Conservation (phyloP, 1,140 invertebrate species). For the Diorhabda elongata region DNA sequence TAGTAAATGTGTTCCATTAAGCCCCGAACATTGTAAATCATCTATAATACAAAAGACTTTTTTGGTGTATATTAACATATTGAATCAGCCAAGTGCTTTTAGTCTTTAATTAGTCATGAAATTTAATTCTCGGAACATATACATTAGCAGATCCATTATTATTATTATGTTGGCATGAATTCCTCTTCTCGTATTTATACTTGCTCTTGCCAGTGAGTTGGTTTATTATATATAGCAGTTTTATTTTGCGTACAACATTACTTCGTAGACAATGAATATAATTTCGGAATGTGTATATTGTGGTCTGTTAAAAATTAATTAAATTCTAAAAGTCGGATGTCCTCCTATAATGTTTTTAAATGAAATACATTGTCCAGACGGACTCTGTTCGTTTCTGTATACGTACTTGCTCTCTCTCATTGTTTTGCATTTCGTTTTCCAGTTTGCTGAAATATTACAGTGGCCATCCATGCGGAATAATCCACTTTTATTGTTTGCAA, state of each 20-base stretch:
- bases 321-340: slow-evolving; percentile 16
- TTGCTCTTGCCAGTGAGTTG: slow-evolving; percentile 1
- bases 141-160: not conserved
- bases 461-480: slow-evolving; percentile 40
- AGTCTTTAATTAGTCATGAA: no score
- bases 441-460: slow-evolving; percentile 30
- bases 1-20: no score
- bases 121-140: no score
- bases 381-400: slow-evolving; percentile 16
- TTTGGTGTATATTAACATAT: no score
- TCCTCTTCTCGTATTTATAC: slow-evolving; percentile 2
- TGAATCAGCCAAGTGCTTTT: no score
- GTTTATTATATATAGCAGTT: not conserved
- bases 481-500: slow-evolving; percentile 45
- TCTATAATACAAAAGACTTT: no score
- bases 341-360: slow-evolving; percentile 26
- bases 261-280: not conserved
- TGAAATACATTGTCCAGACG: slow-evolving; percentile 30
- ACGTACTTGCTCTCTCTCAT: slow-evolving; percentile 24
- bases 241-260: not conserved
- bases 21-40: no score
- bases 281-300: slow-evolving; percentile 10
- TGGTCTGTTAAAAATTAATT: slow-evolving; percentile 18
- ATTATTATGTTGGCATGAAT: not conserved
- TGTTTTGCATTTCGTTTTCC: slow-evolving; percentile 30